phyloP scores from a whole-genome alignment of 2,797 vertebrate genomes.

The Gymnoscopelus braueri region DNA sequence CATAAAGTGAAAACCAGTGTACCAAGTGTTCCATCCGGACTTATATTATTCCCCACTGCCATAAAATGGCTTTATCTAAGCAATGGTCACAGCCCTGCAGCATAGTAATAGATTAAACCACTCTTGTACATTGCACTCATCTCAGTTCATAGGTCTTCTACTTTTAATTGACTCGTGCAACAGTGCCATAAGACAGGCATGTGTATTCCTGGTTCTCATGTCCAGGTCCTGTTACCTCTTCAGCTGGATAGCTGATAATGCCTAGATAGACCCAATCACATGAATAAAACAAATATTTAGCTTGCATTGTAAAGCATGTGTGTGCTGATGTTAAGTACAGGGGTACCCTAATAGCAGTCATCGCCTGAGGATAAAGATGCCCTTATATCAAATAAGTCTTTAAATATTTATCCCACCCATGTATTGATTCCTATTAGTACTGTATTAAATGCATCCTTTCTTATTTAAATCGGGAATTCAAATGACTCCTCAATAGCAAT shows the following conservation, averaged over 20 bases:
- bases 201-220: constrained; percentile 10
- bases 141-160: constrained; percentile 79
- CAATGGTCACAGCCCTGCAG: constrained; percentile 84
- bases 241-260: background rate
- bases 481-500: too few species aligned
- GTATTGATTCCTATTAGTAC: too few species aligned
- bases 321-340: too few species aligned
- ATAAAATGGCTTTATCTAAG: constrained; percentile 94
- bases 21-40: constrained; percentile 85
- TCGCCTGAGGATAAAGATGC: too few species aligned
- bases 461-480: too few species aligned
- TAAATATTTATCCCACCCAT: too few species aligned
- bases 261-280: background rate
- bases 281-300: background rate
- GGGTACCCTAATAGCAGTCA: too few species aligned
- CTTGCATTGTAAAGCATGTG: background rate
- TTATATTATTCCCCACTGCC: constrained; percentile 75
- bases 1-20: constrained; percentile 77
- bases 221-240: constrained; percentile 10
- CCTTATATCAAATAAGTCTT: too few species aligned
- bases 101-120: constrained; percentile 90
- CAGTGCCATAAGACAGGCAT: constrained; percentile 33
- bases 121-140: constrained; percentile 84
- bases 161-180: constrained; percentile 69
- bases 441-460: too few species aligned